Conservation (phyloP, 2,797 vertebrate genomes). For the Amniataba percoides region DNA sequence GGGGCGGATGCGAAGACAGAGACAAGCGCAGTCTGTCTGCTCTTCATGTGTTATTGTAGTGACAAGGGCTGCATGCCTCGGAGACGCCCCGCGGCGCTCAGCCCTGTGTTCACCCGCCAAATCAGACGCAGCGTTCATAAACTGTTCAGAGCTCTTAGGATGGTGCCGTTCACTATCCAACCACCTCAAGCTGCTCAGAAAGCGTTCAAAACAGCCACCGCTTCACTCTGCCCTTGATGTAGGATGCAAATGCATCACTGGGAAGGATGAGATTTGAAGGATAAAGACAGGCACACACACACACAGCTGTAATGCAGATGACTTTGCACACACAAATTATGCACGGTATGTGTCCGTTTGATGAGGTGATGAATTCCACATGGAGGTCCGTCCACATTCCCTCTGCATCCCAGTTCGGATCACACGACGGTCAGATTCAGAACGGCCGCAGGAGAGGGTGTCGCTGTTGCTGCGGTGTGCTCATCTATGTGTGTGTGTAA, state of each 20-base stretch:
- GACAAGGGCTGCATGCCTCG: constrained; percentile 57
- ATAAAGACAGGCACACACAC: not conserved
- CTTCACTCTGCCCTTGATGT: not conserved
- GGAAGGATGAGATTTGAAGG: constrained; percentile 19
- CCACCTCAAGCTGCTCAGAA: constrained; percentile 27
- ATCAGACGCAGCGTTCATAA: constrained; percentile 61
- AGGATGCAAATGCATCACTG: not conserved
- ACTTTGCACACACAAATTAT: constrained; percentile 26
- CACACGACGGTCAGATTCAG: constrained; percentile 26
- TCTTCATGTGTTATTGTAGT: constrained; percentile 61
- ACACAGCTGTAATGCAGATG: constrained; percentile 46
- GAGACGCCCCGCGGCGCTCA: constrained; percentile 58
- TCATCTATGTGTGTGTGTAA: too few species aligned
- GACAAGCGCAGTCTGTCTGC: constrained; percentile 55
- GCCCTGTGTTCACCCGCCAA: constrained; percentile 60
- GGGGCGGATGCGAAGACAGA: constrained; percentile 48
- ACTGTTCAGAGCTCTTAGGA: constrained; percentile 37
- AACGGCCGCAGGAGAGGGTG: not conserved
- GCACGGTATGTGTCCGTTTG: constrained; percentile 29
- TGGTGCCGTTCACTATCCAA: constrained; percentile 22
- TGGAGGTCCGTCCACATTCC: constrained; percentile 32
- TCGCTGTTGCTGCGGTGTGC: not conserved
- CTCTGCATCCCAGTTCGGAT: constrained; percentile 35
- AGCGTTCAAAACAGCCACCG: constrained; percentile 14
- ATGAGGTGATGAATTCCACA: constrained; percentile 44